Percentiles rank a stretch among this genome's conserved stretches.
These are phyloP conservation scores for Pyxicephalus adspersus DNA, from an alignment of 2,113 vertebrate species.

Conservation along the genomic window DNA sequence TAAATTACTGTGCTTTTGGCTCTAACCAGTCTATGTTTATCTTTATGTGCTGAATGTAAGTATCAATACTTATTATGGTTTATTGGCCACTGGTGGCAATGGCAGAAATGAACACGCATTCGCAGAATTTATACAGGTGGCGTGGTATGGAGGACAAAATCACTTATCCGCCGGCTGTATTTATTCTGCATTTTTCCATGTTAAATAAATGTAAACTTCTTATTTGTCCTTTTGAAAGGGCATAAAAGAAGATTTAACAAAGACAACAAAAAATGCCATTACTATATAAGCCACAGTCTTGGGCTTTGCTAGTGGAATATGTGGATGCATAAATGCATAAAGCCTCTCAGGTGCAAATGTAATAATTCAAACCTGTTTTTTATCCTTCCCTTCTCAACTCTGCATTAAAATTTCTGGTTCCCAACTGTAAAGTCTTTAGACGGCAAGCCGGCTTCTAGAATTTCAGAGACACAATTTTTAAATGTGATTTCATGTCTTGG, in stretches of 20 bases:
- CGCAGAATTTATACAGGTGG: slow-evolving; percentile 31
- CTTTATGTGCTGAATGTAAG: slow-evolving; percentile 50
- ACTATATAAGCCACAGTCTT: slow-evolving; percentile 31
- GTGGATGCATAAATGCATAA: slow-evolving; percentile 56
- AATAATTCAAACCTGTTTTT: slow-evolving; percentile 53
- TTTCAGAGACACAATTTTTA: slow-evolving; percentile 53
- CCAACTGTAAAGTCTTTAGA: slow-evolving; percentile 54
- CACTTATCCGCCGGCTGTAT: slow-evolving; percentile 44
- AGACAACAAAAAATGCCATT: slow-evolving; percentile 32
- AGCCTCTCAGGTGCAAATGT: slow-evolving; percentile 53
- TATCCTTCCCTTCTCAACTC: slow-evolving; percentile 52
- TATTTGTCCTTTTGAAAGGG: slow-evolving; percentile 54
- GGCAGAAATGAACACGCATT: slow-evolving; percentile 40
- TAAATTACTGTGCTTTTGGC: slow-evolving; percentile 56
- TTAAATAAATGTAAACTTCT: slow-evolving; percentile 56
- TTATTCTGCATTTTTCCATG: slow-evolving; percentile 47
- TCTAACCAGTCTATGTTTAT: slow-evolving; percentile 49
- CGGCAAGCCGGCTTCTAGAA: slow-evolving; percentile 8
- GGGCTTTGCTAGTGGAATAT: slow-evolving; percentile 46
- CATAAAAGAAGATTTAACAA: slow-evolving; percentile 55
- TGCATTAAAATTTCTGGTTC: slow-evolving; percentile 57
- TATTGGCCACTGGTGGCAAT: slow-evolving; percentile 49
- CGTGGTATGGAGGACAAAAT: slow-evolving; percentile 36
- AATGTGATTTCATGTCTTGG: slow-evolving; percentile 55
- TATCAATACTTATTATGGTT: slow-evolving; percentile 56